A percentile compares a stretch with the other conserved stretches of the same genome.
These are phyloP conservation scores for Gastracanthus pulcherrimus DNA, from an alignment of 2,888 invertebrate genomes.

Conservation along the genomic window DNA sequence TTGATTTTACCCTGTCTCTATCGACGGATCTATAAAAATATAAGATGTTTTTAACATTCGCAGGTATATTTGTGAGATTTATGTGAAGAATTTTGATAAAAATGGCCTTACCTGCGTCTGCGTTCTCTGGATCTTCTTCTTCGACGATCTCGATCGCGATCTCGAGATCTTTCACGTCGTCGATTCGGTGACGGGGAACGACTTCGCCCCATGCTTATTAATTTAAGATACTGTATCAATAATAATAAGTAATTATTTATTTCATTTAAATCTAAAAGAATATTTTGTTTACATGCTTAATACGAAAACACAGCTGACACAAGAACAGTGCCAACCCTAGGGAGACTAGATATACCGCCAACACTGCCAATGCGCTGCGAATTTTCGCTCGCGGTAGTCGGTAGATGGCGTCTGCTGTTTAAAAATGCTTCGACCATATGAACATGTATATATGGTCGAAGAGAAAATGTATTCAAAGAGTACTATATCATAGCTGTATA, in stretches of 20 bases:
- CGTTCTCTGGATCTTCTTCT: conserved; percentile 76
- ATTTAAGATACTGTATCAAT: background rate
- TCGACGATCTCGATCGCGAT: conserved; percentile 78
- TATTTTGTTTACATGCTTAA: background rate
- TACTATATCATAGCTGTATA: no score
- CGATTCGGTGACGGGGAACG: conserved; percentile 79
- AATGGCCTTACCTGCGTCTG: conserved; percentile 72
- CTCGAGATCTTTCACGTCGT: conserved; percentile 79
- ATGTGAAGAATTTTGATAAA: background rate
- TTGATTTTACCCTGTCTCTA: conserved; percentile 71
- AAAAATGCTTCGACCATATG: no score
- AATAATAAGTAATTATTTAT: background rate
- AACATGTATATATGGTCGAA: no score
- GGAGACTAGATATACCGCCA: no score
- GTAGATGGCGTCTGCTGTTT: no score
- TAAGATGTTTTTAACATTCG: background rate
- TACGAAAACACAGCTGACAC: background rate
- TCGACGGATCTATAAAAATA: conserved; percentile 68
- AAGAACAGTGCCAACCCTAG: background rate
- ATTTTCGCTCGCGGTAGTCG: no score
- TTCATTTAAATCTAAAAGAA: background rate
- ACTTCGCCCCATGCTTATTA: conserved; percentile 79
- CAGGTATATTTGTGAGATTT: background rate
- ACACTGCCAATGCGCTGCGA: no score
- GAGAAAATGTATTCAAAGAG: no score